A percentile compares a stretch with the other conserved stretches of the same genome.
phyloP scores from a whole-genome alignment of 2,797 vertebrate species.

The Chaenodraco wilsoni region DNA sequence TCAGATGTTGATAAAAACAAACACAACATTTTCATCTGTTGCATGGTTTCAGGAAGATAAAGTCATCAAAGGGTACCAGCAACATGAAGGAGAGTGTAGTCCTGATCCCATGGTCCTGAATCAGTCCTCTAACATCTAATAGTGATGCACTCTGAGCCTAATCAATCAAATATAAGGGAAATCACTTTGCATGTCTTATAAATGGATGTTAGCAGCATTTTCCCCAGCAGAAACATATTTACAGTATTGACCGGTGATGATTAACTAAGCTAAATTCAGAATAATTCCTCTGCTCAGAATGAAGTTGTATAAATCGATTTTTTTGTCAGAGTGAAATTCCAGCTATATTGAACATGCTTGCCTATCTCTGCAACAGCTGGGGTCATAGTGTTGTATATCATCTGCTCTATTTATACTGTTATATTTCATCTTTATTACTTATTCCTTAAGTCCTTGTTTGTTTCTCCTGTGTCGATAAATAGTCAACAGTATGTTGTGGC shows the following conservation, averaged over 20 bases:
- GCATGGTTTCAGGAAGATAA: neutral
- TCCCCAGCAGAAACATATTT: constrained; percentile 1
- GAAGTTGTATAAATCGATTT: constrained; percentile 11
- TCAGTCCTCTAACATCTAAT: neutral
- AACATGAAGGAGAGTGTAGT: neutral
- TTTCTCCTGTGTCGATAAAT: neutral
- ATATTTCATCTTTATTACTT: neutral
- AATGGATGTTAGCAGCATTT: constrained; percentile 18
- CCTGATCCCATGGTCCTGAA: neutral
- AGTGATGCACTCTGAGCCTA: neutral
- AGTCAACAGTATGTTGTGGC: neutral
- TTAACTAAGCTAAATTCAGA: constrained; percentile 29
- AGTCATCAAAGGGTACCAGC: neutral
- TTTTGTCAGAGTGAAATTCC: neutral
- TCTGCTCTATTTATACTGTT: neutral
- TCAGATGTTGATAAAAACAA: neutral
- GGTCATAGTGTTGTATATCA: neutral
- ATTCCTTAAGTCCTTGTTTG: neutral
- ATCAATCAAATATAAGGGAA: constrained; percentile 22
- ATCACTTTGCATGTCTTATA: constrained; percentile 20
- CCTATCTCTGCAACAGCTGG: neutral
- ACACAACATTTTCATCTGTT: neutral
- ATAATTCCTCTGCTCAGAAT: constrained; percentile 8
- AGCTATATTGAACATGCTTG: neutral
- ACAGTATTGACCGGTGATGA: neutral